These are phyloP conservation scores for Aproaerema taeniolella DNA, from an alignment of 2,888 invertebrate genomes.

Conservation along the genomic window DNA sequence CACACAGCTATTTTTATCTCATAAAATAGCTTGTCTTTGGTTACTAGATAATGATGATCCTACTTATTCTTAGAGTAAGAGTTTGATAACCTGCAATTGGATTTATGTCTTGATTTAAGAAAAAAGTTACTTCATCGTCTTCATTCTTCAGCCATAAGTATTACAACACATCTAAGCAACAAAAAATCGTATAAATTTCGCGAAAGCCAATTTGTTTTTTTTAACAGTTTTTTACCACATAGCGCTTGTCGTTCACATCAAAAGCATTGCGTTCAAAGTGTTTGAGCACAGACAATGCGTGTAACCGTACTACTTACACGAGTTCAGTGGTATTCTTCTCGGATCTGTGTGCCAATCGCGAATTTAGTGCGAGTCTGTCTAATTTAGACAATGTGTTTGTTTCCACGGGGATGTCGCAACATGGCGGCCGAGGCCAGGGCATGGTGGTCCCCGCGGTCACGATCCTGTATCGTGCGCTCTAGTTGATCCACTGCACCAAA, in stretches of 20 bases:
- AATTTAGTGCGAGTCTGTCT: conserved; percentile 53
- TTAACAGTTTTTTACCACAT: neutral
- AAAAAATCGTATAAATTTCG: too few species aligned
- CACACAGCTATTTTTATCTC: too few species aligned
- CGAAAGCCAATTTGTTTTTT: neutral
- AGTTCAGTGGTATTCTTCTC: conserved; percentile 50
- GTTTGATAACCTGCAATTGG: too few species aligned
- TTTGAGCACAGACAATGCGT: conserved; percentile 36
- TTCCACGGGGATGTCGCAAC: conserved; percentile 58
- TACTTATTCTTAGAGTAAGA: too few species aligned
- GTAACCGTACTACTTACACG: conserved; percentile 26
- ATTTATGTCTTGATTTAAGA: too few species aligned
- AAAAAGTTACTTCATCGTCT: too few species aligned
- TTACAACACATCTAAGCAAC: too few species aligned
- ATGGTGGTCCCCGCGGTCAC: conserved; percentile 42
- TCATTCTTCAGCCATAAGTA: too few species aligned
- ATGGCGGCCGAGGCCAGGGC: conserved; percentile 49
- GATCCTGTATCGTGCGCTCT: conserved; percentile 34
- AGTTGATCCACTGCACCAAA: conserved; percentile 38
- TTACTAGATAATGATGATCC: too few species aligned
- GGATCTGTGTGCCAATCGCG: conserved; percentile 55
- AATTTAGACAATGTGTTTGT: conserved; percentile 48
- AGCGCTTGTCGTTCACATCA: conserved; percentile 6
- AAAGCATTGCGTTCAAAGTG: conserved; percentile 25
- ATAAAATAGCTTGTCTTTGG: too few species aligned